Base-by-base conservation (phyloP, 1,140 invertebrate genomes). In the Chelonus insularis region DNA sequence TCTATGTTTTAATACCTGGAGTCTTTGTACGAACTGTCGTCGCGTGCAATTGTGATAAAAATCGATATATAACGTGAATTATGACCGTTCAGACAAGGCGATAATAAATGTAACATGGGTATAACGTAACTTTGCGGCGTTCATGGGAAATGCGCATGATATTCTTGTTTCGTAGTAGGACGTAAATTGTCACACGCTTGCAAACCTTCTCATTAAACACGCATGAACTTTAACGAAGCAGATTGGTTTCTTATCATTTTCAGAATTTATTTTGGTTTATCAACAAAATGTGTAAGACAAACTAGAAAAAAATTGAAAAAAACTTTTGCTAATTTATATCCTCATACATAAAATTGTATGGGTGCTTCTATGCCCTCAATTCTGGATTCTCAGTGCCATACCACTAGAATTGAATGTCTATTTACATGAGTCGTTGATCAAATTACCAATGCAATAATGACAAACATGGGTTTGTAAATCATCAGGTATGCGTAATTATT, bases 31-130 rank as follows among this genome's bases (percentile, higher is more conserved):
- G 21, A 6, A 29, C 20, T 29, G 55, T 57, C 55, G 39, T 57
- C 39, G 55, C 55, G 55, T 57, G 55, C 21, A 25, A 21, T 36
- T 16, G 21, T 25, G 39, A 57, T 57, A 57, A 57, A 57, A 43
- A 43, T 43, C 37, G 23, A 43, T 57, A 21, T 25, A 12, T 20
- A 37, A 16, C 21, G 11, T 43, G n/a, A 48, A 12, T 48, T 48
- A 48, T 48, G 20, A 25, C 9, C 21, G 21, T n/a, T 23, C 23
- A 18, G 37, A 4, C 36, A 21, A 56, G 14, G 52, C 36, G 36
- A 57, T 43, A 57, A 57, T 21, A 57, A 52, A 36, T 34, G 14
- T 37, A 34, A 45, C 11, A 57, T 21, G 12, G 11, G 36, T 21
- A 56, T 41, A 56, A 20, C 36, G 36, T 39, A 39, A 39, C 36